Evolutionary conservation across 2,113 vertebrate genomes (phyloP).

Genomic region (Aegithalos caudatus): DNA sequence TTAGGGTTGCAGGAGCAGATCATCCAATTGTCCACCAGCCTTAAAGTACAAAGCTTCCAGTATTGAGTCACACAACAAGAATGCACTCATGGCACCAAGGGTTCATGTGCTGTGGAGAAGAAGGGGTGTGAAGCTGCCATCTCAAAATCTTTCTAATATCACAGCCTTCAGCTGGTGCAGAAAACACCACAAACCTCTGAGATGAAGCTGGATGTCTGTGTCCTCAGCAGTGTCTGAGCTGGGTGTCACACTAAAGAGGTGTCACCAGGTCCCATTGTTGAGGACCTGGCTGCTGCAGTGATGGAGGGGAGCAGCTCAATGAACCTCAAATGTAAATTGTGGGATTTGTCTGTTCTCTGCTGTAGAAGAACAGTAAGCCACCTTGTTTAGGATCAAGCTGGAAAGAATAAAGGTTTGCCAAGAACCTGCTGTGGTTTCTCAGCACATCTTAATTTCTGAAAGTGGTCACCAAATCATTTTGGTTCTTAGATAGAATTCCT

Average conservation of each 20-base stretch:
- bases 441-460: not conserved
- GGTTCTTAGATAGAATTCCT: not conserved
- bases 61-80: rapidly evolving
- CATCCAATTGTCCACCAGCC: rapidly evolving
- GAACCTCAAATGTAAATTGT: not conserved
- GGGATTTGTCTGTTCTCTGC: not conserved
- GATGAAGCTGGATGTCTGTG: not conserved
- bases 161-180: not conserved
- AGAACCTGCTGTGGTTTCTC: not conserved
- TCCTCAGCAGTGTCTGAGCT: not conserved
- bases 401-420: not conserved
- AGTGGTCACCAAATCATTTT: not conserved
- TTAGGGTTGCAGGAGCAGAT: not conserved
- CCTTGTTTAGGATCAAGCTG: not conserved
- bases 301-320: not conserved
- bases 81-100: not conserved
- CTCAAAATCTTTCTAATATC: not conserved
- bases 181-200: not conserved
- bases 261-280: not conserved
- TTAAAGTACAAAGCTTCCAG: not conserved
- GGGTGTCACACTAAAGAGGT: not conserved
- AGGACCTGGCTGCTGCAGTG: not conserved
- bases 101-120: not conserved
- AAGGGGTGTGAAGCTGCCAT: not conserved
- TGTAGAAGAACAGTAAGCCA: not conserved